These are phyloP conservation scores for Drosophila repleta DNA, from an alignment of 1,140 invertebrate species.

Conservation along the genomic window DNA sequence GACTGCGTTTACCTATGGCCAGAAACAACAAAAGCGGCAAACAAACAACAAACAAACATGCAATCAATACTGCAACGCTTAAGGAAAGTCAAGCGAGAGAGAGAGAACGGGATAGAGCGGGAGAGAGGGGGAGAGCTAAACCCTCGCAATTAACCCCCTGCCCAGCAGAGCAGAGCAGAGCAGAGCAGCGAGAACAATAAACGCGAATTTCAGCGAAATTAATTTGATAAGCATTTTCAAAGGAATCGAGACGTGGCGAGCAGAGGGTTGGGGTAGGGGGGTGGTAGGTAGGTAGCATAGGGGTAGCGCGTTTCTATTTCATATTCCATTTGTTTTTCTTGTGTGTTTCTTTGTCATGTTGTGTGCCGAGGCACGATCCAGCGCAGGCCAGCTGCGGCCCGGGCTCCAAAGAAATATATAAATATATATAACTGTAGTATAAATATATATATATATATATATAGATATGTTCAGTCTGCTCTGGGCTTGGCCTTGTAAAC, in stretches of 20 bases:
- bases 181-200: slow-evolving; percentile 66
- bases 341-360: neutral
- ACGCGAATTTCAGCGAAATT: slow-evolving; percentile 79
- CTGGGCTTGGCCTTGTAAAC: slow-evolving; percentile 44
- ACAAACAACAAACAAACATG: slow-evolving; percentile 49
- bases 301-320: slow-evolving; percentile 14
- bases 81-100: slow-evolving; percentile 7
- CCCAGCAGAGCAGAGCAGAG: slow-evolving; percentile 45
- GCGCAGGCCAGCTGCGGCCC: neutral
- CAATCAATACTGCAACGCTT: slow-evolving; percentile 44
- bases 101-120: neutral
- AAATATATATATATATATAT: too few relatives aligned
- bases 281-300: neutral
- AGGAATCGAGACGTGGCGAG: slow-evolving; percentile 21
- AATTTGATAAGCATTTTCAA: slow-evolving; percentile 81
- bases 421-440: too few relatives aligned
- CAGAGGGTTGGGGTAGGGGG: neutral
- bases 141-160: slow-evolving; percentile 78
- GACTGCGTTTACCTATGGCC: slow-evolving; percentile 49
- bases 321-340: slow-evolving; percentile 12
- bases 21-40: slow-evolving; percentile 15
- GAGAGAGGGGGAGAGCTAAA: slow-evolving; percentile 28
- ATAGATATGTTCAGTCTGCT: neutral
- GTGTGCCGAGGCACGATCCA: slow-evolving; percentile 13
- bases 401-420: neutral